A percentile compares a stretch with the other conserved stretches of the same genome.
These are phyloP conservation scores for Alosa alosa DNA, from an alignment of 2,113 vertebrate genomes.

Conservation along the genomic window DNA sequence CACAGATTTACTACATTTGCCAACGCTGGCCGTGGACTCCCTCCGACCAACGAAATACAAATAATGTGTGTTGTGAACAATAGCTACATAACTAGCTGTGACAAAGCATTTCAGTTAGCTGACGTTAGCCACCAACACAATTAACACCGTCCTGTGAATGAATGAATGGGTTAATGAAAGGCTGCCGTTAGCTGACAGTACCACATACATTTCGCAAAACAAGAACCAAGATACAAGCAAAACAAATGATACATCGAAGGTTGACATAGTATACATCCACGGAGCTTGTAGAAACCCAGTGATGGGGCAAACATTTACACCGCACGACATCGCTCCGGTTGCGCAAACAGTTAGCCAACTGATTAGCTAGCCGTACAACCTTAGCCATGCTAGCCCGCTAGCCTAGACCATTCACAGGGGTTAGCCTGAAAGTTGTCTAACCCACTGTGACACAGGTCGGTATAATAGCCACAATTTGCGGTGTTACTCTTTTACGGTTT, in stretches of 20 bases:
- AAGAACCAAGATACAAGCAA: background rate
- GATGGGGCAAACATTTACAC: background rate
- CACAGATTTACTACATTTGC: background rate
- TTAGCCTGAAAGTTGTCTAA: background rate
- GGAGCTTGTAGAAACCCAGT: background rate
- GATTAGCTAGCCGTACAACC: background rate
- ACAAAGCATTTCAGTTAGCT: conserved; percentile 4
- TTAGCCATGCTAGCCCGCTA: background rate
- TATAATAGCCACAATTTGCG: background rate
- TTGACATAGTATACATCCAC: background rate
- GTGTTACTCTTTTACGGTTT: background rate
- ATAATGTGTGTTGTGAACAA: background rate
- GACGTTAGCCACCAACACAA: background rate
- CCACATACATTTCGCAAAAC: background rate
- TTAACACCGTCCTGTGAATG: background rate
- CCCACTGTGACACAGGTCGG: background rate
- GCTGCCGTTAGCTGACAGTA: background rate
- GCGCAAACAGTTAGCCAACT: background rate
- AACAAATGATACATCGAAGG: background rate
- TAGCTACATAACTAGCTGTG: background rate
- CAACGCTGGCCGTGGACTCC: background rate
- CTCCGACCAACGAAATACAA: background rate
- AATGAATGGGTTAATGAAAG: conserved; percentile 5
- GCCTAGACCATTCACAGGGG: background rate
- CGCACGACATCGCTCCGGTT: background rate